Base-by-base conservation (phyloP, 2,888 invertebrate genomes). In the Actias luna region DNA sequence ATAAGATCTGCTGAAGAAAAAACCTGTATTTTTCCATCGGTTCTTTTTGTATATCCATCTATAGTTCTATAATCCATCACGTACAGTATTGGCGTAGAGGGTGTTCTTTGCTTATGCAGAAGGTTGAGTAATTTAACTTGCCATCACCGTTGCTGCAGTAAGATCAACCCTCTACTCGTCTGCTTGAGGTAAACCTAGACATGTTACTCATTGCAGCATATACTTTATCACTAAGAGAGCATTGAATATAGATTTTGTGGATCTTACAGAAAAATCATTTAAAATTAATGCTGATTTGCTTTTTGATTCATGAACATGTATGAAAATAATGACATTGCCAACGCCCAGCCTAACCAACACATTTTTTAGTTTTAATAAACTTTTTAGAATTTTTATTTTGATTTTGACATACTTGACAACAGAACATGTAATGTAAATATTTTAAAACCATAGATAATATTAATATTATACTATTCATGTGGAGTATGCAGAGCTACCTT, bases 261-360 rank as follows among this genome's bases (percentile, higher is more conserved):
- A 42, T 18, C 42, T 50, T 50, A 42, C 42, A 42, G 42, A 5
- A 42, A 18, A 42, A 0, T n/a, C 25, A 50, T 50, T 50, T 55
- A n/a, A 29, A 55, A 29, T 55, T 29, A 29, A 16, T 55, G n/a
- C 18, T 58, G 55, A 12, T 50, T 60, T 27, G 36, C 46, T 52
- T 72, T 75, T 31, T 88, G 85, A 5, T 66, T 68, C 69, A 81
- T 76, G 42, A 87, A 84, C 68, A 88, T 81, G 63, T 83, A 87
- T 0, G 88, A 88, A 18, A 89, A 67, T 31, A 89, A 61, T 10
- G 88, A 85, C 72, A 89, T 78, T 2, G 85, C 86, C 18, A 87
- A 67, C n/a, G 88, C 86, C 89, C 89, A 89, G 35, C 84, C 89
- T 68, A 89, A 68, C 88, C 87, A 89, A 71, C 87, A 88, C 87